A percentile compares a stretch with the other conserved stretches of the same genome.
Conservation (phyloP, 2,797 vertebrate genomes). For the Onychomys torridus region DNA sequence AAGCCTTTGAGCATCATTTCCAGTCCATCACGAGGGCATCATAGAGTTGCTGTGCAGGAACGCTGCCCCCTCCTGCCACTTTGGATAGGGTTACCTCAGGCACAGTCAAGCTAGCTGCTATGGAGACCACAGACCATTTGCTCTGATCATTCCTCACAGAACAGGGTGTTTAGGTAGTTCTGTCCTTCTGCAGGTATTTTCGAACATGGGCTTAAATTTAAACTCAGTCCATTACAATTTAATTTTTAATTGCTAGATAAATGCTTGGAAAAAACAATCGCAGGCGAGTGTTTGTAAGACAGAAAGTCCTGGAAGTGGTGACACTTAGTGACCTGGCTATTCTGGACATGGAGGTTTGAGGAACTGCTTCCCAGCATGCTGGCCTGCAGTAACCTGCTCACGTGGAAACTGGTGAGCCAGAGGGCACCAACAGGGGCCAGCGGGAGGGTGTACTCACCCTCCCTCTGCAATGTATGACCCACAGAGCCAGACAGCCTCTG, state of each 20-base stretch:
- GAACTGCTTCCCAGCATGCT: background rate
- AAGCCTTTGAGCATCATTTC: background rate
- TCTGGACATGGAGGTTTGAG: constrained; percentile 7
- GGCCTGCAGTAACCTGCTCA: background rate
- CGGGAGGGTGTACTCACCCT: background rate
- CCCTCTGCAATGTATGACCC: background rate
- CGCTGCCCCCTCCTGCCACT: accelerated
- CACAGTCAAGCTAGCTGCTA: background rate
- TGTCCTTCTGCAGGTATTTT: background rate
- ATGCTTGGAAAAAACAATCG: background rate
- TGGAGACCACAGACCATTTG: accelerated
- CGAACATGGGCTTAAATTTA: background rate
- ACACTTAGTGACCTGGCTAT: background rate
- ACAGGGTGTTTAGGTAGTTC: background rate
- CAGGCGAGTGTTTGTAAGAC: background rate
- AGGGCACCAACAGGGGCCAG: background rate
- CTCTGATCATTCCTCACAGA: background rate
- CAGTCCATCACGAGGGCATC: accelerated
- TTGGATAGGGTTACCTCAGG: background rate
- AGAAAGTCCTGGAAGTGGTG: constrained; percentile 6
- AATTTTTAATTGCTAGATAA: constrained; percentile 38
- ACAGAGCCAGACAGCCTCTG: background rate
- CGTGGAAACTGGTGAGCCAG: background rate
- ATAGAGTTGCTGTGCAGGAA: background rate
- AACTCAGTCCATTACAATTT: background rate